phyloP scores from a whole-genome alignment of 2,797 vertebrate genomes.

The Chanos chanos region DNA sequence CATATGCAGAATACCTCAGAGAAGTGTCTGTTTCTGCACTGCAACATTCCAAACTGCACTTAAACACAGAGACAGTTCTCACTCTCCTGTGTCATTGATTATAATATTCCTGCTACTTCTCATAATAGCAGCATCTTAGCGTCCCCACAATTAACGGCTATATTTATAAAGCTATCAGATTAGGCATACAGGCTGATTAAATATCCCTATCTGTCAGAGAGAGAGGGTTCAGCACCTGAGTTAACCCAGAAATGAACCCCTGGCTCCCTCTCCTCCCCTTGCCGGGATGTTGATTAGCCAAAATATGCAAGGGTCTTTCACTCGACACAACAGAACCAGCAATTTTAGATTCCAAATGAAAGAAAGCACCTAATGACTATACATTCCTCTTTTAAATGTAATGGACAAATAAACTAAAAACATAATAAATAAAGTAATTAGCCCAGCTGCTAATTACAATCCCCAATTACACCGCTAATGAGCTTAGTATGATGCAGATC shows the following conservation, averaged over 20 bases:
- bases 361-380: slow-evolving; percentile 62
- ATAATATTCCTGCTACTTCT: too few relatives aligned
- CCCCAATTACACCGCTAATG: slow-evolving; percentile 80
- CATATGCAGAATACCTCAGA: slow-evolving; percentile 1
- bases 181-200: too few relatives aligned
- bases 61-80: slow-evolving; percentile 8
- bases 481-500: slow-evolving; percentile 72
- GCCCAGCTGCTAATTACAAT: slow-evolving; percentile 79
- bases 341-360: slow-evolving; percentile 49
- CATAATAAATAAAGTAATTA: slow-evolving; percentile 76
- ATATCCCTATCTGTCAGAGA: too few relatives aligned
- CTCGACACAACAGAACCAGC: slow-evolving; percentile 27
- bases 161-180: too few relatives aligned
- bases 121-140: too few relatives aligned
- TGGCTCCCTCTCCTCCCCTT: neutral
- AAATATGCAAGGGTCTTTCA: too few relatives aligned
- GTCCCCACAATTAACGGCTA: too few relatives aligned
- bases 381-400: slow-evolving; percentile 69
- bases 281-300: neutral
- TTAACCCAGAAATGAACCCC: too few relatives aligned
- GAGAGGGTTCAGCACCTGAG: neutral
- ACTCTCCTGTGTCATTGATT: slow-evolving; percentile 5
- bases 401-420: slow-evolving; percentile 72
- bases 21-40: neutral
- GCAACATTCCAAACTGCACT: neutral